A percentile compares a stretch with the other conserved stretches of the same genome.
These are phyloP conservation scores for Zeus faber DNA, from an alignment of 2,113 vertebrate species.

Conservation along the genomic window DNA sequence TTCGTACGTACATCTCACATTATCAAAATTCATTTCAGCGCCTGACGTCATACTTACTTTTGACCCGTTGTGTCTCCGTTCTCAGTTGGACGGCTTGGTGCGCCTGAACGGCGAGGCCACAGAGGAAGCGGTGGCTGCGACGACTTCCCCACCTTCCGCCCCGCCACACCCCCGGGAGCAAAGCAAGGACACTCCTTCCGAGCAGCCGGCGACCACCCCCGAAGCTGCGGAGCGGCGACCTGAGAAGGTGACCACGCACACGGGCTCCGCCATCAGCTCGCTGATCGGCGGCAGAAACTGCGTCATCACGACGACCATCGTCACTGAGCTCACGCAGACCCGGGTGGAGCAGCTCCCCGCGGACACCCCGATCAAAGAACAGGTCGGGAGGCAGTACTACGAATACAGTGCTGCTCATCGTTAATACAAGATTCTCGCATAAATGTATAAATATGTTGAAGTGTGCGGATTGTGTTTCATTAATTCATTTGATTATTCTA, in stretches of 20 bases:
- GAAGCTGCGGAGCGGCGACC: constrained; percentile 16
- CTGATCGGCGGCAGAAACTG: constrained; percentile 63
- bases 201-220: constrained; percentile 16
- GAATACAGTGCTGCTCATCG: too few species aligned
- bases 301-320: constrained; percentile 72
- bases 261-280: constrained; percentile 59
- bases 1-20: neutral
- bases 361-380: constrained; percentile 34
- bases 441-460: too few species aligned
- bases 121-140: constrained; percentile 39
- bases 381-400: constrained; percentile 61
- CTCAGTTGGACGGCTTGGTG: constrained; percentile 84
- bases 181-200: constrained; percentile 15
- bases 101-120: constrained; percentile 79
- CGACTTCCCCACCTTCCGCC: constrained; percentile 25
- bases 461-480: constrained; percentile 1
- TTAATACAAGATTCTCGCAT: too few species aligned
- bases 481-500: constrained; percentile 13
- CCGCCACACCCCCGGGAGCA: constrained; percentile 16
- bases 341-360: constrained; percentile 40
- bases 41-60: neutral
- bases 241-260: constrained; percentile 19
- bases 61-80: constrained; percentile 21
- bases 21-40: neutral
- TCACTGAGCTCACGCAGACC: constrained; percentile 72